phyloP scores from a whole-genome alignment of 1,140 invertebrate genomes.

The Metaphire vulgaris region DNA sequence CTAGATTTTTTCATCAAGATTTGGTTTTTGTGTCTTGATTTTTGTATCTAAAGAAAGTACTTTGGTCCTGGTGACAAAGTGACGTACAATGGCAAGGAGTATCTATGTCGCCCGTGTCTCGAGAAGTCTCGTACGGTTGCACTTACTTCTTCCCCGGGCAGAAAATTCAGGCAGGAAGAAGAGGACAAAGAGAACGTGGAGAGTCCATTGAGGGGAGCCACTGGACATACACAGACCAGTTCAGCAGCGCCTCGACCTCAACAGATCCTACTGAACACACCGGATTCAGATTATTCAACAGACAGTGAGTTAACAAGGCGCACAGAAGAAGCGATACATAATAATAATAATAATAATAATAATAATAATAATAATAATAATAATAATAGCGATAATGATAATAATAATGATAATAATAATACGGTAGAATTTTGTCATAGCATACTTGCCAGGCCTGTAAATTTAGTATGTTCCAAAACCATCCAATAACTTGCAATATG shows the following conservation, averaged over 20 bases:
- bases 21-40: too few species aligned
- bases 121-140: too few species aligned
- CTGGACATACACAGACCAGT: neutral
- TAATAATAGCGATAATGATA: too few species aligned
- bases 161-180: neutral
- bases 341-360: too few species aligned
- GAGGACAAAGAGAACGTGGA: neutral
- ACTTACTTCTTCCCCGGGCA: neutral
- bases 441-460: too few species aligned
- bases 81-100: neutral
- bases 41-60: neutral
- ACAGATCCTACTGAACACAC: neutral
- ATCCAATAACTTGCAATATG: too few species aligned
- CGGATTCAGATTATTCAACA: neutral
- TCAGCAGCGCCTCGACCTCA: neutral
- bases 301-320: neutral
- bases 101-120: neutral
- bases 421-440: too few species aligned
- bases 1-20: too few species aligned
- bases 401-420: too few species aligned
- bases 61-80: neutral
- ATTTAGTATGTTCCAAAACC: too few species aligned
- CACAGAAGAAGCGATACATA: too few species aligned
- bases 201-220: neutral
- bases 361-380: too few species aligned